Evolutionary conservation across 2,888 invertebrate species (phyloP).

Genomic region (Rhagium mordax): DNA sequence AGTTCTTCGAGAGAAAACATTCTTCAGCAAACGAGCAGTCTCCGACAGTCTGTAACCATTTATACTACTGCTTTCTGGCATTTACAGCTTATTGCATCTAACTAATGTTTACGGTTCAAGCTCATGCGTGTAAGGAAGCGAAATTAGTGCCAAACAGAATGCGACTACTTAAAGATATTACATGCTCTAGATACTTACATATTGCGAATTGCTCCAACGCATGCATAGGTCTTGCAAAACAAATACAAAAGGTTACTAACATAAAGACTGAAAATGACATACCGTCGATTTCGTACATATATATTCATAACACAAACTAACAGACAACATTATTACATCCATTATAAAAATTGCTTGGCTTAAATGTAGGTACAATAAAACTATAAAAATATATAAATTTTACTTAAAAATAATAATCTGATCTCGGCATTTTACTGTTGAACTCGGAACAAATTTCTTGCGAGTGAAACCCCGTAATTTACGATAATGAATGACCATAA

Average conservation of each 20-base stretch:
- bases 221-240: conserved; percentile 84
- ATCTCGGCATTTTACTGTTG: neutral
- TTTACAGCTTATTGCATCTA: conserved; percentile 49
- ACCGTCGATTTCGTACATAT: conserved; percentile 7
- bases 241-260: conserved; percentile 66
- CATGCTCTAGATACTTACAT: conserved; percentile 81
- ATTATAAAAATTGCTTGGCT: neutral
- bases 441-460: neutral
- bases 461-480: no score
- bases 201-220: conserved; percentile 90
- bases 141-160: conserved; percentile 15
- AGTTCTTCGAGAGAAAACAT: conserved; percentile 93
- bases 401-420: neutral
- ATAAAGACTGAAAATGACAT: conserved; percentile 34
- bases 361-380: neutral
- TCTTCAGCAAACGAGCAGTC: conserved; percentile 95
- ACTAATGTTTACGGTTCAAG: conserved; percentile 34
- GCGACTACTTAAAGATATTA: conserved; percentile 42
- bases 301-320: conserved; percentile 10
- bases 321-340: neutral
- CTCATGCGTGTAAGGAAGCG: conserved; percentile 33
- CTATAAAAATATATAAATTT: neutral
- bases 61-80: conserved; percentile 51
- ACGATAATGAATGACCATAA: no score
- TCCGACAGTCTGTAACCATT: conserved; percentile 90